These are phyloP conservation scores for Hypomecis atomaria DNA, from an alignment of 2,888 invertebrate species.

Conservation along the genomic window DNA sequence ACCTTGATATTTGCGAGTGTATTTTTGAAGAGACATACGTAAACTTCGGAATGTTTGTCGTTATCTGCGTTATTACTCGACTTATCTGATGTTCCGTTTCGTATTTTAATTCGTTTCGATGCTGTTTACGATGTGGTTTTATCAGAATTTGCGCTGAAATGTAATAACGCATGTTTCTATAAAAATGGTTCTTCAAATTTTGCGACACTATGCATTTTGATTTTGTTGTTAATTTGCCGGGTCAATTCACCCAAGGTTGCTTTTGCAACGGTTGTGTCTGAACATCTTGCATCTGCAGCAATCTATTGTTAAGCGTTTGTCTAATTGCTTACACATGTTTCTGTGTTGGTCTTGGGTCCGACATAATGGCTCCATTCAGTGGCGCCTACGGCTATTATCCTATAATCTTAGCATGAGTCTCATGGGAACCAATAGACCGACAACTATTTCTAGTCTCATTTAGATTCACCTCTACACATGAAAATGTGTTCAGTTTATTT, in stretches of 20 bases:
- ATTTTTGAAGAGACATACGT: conserved; percentile 46
- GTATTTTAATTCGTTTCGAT: conserved; percentile 54
- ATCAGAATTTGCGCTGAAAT: conserved; percentile 43
- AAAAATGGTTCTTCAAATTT: background rate
- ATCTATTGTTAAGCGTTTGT: conserved; percentile 44
- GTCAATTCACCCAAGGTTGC: conserved; percentile 14
- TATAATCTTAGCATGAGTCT: conserved; percentile 35
- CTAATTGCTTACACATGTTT: conserved; percentile 46
- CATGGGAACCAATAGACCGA: conserved; percentile 32
- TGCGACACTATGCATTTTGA: conserved; percentile 4
- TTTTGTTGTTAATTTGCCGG: background rate
- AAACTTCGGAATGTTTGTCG: conserved; percentile 49
- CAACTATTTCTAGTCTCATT: conserved; percentile 22
- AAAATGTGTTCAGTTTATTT: conserved; percentile 19
- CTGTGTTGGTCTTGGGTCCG: conserved; percentile 32
- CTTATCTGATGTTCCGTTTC: conserved; percentile 62
- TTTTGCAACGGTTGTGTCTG: conserved; percentile 34
- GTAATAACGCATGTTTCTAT: conserved; percentile 6
- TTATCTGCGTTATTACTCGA: conserved; percentile 57
- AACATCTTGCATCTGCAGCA: conserved; percentile 34
- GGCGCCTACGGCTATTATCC: conserved; percentile 36
- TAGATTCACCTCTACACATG: conserved; percentile 12
- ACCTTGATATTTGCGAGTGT: conserved; percentile 51
- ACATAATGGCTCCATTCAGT: conserved; percentile 44
- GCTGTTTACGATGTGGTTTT: conserved; percentile 53